These are phyloP conservation scores for Mythimna loreyi DNA, from an alignment of 2,888 invertebrate genomes.

Conservation along the genomic window DNA sequence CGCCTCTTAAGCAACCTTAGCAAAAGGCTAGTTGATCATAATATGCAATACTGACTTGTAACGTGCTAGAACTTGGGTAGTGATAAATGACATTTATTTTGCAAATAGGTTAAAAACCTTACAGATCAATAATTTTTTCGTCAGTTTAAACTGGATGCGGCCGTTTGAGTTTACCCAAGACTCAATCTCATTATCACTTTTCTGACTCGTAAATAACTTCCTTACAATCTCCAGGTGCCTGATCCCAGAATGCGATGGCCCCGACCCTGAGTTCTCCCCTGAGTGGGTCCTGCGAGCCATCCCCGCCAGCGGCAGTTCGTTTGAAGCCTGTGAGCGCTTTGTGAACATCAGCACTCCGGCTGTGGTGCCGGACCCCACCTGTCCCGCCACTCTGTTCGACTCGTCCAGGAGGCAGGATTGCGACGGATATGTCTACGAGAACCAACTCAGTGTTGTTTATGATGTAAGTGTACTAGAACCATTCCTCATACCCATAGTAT, in stretches of 20 bases:
- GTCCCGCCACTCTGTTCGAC: constrained; percentile 80
- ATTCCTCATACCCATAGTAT: no score
- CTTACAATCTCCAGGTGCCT: constrained; percentile 72
- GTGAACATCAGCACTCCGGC: constrained; percentile 67
- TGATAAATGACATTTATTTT: no score
- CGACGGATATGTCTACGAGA: constrained; percentile 78
- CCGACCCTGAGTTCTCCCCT: constrained; percentile 74
- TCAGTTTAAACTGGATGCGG: no score
- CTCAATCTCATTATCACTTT: not conserved
- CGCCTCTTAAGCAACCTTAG: no score
- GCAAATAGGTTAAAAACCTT: no score
- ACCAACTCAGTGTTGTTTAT: constrained; percentile 82
- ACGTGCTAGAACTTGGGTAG: not conserved
- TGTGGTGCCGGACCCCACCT: constrained; percentile 64
- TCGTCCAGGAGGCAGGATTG: constrained; percentile 69
- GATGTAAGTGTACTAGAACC: constrained; percentile 75
- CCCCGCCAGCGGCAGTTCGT: constrained; percentile 70
- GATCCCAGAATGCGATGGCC: constrained; percentile 80
- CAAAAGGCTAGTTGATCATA: no score
- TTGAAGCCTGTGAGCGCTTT: constrained; percentile 80
- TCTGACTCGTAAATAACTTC: not conserved
- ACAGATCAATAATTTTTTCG: no score
- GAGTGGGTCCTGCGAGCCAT: constrained; percentile 81
- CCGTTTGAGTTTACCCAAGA: not conserved
- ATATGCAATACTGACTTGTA: no score